These are phyloP conservation scores for Tetraodon nigroviridis DNA, from an alignment of 2,113 vertebrate species.

Conservation along the genomic window DNA sequence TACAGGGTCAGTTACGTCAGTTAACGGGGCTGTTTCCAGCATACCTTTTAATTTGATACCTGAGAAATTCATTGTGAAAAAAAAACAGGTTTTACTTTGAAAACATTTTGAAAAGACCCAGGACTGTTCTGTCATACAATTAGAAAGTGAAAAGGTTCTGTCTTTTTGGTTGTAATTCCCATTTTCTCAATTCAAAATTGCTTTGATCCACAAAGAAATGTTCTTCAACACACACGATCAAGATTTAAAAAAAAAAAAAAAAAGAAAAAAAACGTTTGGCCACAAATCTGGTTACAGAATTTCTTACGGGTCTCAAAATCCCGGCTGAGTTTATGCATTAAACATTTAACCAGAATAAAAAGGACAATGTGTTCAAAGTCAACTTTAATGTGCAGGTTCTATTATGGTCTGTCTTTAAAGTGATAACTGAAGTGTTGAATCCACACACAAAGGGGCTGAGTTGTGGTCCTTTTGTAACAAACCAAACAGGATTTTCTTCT, in stretches of 20 bases:
- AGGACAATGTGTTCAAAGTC: conserved; percentile 14
- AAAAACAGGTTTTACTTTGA: neutral
- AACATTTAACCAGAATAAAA: conserved; percentile 26
- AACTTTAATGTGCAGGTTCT: conserved; percentile 3
- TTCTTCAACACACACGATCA: no score
- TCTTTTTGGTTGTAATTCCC: no score
- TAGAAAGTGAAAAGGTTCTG: no score
- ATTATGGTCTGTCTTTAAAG: conserved; percentile 24
- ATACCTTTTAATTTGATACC: neutral
- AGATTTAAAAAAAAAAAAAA: no score
- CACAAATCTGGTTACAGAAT: no score
- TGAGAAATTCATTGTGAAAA: neutral
- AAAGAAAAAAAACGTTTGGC: no score
- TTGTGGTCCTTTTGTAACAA: conserved; percentile 13
- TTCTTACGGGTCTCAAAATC: neutral
- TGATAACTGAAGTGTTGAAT: conserved; percentile 33
- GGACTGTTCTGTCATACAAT: no score
- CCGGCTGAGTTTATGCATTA: neutral
- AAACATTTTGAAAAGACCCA: no score
- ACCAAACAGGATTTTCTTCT: conserved; percentile 16
- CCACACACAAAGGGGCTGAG: conserved; percentile 13
- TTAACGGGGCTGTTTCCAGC: neutral
- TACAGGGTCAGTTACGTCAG: no score
- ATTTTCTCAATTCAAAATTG: no score
- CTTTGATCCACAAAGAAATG: no score